Base-by-base conservation (phyloP, 2,888 invertebrate species). In the Kryphioiulus occultus region DNA sequence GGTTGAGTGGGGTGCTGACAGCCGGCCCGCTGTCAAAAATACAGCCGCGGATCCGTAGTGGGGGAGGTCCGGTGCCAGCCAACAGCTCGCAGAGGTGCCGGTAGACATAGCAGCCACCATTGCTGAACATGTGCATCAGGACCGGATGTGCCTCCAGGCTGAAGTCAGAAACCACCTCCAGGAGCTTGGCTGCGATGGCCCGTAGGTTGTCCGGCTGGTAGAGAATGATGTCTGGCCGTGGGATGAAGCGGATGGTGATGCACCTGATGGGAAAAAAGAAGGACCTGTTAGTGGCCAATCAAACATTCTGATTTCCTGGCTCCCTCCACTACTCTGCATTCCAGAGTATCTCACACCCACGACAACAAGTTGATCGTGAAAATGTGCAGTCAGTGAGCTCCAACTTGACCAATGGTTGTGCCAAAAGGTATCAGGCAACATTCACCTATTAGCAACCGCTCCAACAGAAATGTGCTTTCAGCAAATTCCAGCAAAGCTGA, bases 21-120 rank as follows among this genome's bases (percentile, higher is more conserved):
- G 95, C 95, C 0, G 95, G 95, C 0, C 95, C 94, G 85, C 95
- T 95, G 91, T 95, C 95, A 89, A 95, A 95, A 89, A 95, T 94
- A 47, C 95, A 94, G 5, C 95, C 95, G 90, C 93, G 93, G 35
- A 94, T 92, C 93, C 94, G 89, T 85, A 91, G 88, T 53, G 19
- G 88, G 35, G 84, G 17, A 5, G 44, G 10, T 12, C 32, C 39
- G 42, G 83, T 7, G 42, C 19, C 44, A 1, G n/a, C 39, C 32
- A 87, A 19, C 26, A 94, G 94, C 88, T 94, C 91, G 53, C 94
- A 94, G 89, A 95, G 94, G 91, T 95, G 94, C 89, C 94, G 94
- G 91, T 95, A 95, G 15, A 95, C 92, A 90, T 94, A 94, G 5
- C 95, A 94, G 26, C 95, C 96, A n/a, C 95, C 95, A 91, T 96